phyloP scores from a whole-genome alignment of 2,797 vertebrate species.

The Lerista edwardsae region DNA sequence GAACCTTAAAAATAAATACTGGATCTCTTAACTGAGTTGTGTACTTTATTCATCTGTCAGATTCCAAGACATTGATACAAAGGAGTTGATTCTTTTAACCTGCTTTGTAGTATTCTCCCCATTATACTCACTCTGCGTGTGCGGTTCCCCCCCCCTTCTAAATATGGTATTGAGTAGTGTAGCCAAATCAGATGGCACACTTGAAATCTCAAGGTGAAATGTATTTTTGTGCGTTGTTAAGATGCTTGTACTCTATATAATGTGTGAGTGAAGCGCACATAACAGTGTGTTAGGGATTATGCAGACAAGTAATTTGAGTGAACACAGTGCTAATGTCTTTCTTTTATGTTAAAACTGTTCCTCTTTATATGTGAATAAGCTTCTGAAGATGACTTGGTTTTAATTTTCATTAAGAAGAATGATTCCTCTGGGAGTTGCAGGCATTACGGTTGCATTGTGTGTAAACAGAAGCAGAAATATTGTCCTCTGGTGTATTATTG shows the following conservation, averaged over 20 bases:
- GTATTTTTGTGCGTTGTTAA: slow-evolving; percentile 4
- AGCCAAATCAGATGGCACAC: slow-evolving; percentile 10
- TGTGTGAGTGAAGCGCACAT: slow-evolving; percentile 27
- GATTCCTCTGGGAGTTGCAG: slow-evolving; percentile 59
- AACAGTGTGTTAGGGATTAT: slow-evolving; percentile 44
- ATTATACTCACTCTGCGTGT: neutral
- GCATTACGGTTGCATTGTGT: slow-evolving; percentile 49
- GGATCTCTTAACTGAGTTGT: neutral
- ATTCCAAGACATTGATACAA: neutral
- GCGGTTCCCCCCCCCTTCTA: no score
- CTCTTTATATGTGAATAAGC: slow-evolving; percentile 46
- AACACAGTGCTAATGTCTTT: slow-evolving; percentile 30
- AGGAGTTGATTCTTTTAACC: slow-evolving; percentile 31
- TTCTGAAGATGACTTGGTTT: slow-evolving; percentile 58
- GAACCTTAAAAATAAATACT: neutral
- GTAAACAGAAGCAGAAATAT: slow-evolving; percentile 67
- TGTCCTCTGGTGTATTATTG: slow-evolving; percentile 46
- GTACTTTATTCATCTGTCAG: neutral
- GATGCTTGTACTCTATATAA: slow-evolving; percentile 38
- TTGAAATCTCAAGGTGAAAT: slow-evolving; percentile 22
- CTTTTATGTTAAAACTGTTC: slow-evolving; percentile 43
- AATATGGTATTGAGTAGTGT: slow-evolving; percentile 19
- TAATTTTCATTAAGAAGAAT: slow-evolving; percentile 67
- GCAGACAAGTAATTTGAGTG: slow-evolving; percentile 37
- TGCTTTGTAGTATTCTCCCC: neutral